Evolutionary conservation across 53 echinoderm and acorn worm genomes (phyloP), one percentile per base, ranked within the genome.

Genomic region (Patiria pectinifera): DNA sequence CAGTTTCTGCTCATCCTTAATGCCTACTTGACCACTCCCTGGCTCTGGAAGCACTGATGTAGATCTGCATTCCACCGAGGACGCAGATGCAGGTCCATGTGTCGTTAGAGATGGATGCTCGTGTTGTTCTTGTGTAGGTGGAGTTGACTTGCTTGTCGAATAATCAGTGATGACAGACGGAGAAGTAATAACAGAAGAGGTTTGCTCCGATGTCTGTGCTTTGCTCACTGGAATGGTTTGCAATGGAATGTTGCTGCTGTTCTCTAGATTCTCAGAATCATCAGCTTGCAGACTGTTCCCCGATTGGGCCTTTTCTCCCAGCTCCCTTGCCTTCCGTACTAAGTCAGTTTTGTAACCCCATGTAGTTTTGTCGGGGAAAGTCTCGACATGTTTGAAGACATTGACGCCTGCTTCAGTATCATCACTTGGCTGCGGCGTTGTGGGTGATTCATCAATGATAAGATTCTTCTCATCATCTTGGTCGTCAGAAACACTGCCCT

Each of bases 391-490:
- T 24, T 74, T 74, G n/a, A 74, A 22, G 22, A 74, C 19, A 18
- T 21, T 24, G 24, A 24, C 74, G 3, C 15, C 24, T 22, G 74
- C 0, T 6, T 74, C 19, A 74, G 24, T 23, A 9, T 21, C 15
- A 21, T 88, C 76, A 6, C 6, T 43, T 48, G 18, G 74, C 18
- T 59, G 23, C 72, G 53, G 43, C 3, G 69, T 66, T 71, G 4
- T 47, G 3, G 75, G 71, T 10, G 86, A 69, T 53, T 88, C 88
- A 59, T 88, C 88, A 60, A 88, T 88, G 35, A 88, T 76, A 35
- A 88, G 77, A 59, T 10, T 26, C 13, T 2, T 11, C 60, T 78
- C 88, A n/a, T 71, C 48, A 62, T 88, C 88, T 3, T 18, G 5
- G 3, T 62, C 78, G 9, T 78, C 88, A 2, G 62, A 45, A 6